A percentile compares a stretch with the other conserved stretches of the same genome.
These are phyloP conservation scores for Probaryconus sp. DNA, from an alignment of 1,140 invertebrate genomes.

Conservation along the genomic window DNA sequence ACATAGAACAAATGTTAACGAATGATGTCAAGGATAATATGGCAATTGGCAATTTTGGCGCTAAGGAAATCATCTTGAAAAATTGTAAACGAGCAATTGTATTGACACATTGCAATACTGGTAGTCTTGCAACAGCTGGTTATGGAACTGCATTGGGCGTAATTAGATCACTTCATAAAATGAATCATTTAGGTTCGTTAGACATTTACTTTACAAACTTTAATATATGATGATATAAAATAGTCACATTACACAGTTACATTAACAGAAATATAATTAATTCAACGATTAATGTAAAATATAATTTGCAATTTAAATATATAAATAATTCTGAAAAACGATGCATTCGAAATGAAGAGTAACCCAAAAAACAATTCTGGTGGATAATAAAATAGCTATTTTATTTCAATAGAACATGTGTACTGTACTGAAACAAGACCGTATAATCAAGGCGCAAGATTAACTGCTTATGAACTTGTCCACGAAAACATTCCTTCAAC, in stretches of 20 bases:
- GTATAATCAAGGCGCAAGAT: constrained; percentile 94
- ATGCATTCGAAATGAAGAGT: no score
- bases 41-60: constrained; percentile 89
- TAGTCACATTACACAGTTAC: background rate
- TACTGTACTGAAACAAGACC: constrained; percentile 98
- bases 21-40: constrained; percentile 93
- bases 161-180: constrained; percentile 87
- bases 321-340: no score
- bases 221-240: constrained; percentile 1
- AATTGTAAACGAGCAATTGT: constrained; percentile 82
- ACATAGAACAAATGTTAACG: constrained; percentile 88
- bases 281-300: no score
- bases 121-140: constrained; percentile 96
- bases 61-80: constrained; percentile 84
- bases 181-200: constrained; percentile 85
- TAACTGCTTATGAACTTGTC: constrained; percentile 97
- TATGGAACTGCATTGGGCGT: constrained; percentile 99
- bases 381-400: background rate
- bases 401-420: constrained; percentile 86
- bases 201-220: no score
- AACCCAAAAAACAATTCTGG: no score
- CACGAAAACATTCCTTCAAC: constrained; percentile 95
- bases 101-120: constrained; percentile 98
- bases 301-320: no score
- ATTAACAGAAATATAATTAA: no score